phyloP scores from a whole-genome alignment of 2,888 invertebrate genomes.

The Pammene aurita region DNA sequence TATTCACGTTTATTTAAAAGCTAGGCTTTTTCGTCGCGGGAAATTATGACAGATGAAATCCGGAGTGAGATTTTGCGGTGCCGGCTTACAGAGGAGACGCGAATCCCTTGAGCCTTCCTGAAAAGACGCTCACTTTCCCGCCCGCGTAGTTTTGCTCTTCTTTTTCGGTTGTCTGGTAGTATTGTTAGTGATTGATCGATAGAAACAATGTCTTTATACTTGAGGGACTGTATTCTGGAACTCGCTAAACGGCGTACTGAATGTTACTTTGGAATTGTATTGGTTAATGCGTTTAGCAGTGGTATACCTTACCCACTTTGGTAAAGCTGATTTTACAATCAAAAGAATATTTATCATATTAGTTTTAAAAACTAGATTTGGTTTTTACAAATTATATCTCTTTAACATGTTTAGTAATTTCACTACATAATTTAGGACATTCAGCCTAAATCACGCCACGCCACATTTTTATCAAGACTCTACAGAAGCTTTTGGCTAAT shows the following conservation, averaged over 20 bases:
- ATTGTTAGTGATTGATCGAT: slow-evolving; percentile 38
- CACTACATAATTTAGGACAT: no score
- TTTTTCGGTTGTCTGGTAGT: slow-evolving; percentile 39
- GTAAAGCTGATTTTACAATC: no score
- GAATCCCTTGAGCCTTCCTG: slow-evolving; percentile 72
- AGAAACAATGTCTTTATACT: slow-evolving; percentile 17
- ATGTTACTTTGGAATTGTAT: neutral
- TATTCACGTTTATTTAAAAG: slow-evolving; percentile 58
- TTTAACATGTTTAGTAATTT: no score
- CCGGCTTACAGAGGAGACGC: slow-evolving; percentile 61
- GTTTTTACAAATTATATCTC: no score
- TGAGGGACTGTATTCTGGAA: neutral
- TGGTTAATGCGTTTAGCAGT: no score
- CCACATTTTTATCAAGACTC: no score
- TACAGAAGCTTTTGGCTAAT: no score
- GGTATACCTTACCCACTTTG: no score
- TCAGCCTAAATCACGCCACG: no score
- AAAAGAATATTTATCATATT: no score
- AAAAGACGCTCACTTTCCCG: slow-evolving; percentile 51
- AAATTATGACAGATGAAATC: slow-evolving; percentile 76
- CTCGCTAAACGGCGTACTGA: neutral
- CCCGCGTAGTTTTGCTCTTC: slow-evolving; percentile 49
- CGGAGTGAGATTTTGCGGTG: slow-evolving; percentile 67
- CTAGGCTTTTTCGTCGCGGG: slow-evolving; percentile 54
- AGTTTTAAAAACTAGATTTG: no score